A percentile compares a stretch with the other conserved stretches of the same genome.
These are phyloP conservation scores for Diplazon laetatorius DNA, from an alignment of 2,888 invertebrate species.

Conservation along the genomic window DNA sequence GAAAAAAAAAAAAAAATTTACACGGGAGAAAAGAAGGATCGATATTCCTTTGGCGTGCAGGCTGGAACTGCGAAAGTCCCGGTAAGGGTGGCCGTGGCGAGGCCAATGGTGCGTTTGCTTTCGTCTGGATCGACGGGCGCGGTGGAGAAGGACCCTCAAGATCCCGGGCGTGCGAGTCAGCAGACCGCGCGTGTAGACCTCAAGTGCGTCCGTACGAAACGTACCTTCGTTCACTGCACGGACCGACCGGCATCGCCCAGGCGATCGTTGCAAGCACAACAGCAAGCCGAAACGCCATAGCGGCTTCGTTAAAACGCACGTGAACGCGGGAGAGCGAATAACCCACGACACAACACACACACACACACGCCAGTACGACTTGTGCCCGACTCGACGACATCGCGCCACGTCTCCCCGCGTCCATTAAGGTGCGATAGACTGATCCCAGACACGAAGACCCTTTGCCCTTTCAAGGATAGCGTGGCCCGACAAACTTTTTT, in stretches of 20 bases:
- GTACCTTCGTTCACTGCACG: constrained; percentile 12
- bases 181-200: constrained; percentile 5
- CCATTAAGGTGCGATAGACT: constrained; percentile 63
- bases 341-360: constrained; percentile 32
- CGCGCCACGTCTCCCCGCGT: constrained; percentile 46
- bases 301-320: constrained; percentile 54
- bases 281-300: not conserved
- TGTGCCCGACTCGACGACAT: constrained; percentile 49
- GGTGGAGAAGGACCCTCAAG: constrained; percentile 53
- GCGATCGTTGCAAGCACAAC: constrained; percentile 16
- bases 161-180: constrained; percentile 12
- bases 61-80: constrained; percentile 27
- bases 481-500: not conserved
- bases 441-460: constrained; percentile 57
- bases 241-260: not conserved
- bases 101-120: constrained; percentile 37
- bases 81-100: constrained; percentile 21
- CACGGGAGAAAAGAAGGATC: constrained; percentile 26
- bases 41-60: constrained; percentile 52
- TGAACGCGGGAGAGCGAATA: constrained; percentile 28
- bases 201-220: constrained; percentile 34
- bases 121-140: constrained; percentile 40
- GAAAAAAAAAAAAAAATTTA: constrained; percentile 6
- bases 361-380: constrained; percentile 41
- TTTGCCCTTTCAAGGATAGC: constrained; percentile 49